A percentile compares a stretch with the other conserved stretches of the same genome.
Conservation (phyloP, 2,797 vertebrate species). For the Cynodonichthys magdalenae region DNA sequence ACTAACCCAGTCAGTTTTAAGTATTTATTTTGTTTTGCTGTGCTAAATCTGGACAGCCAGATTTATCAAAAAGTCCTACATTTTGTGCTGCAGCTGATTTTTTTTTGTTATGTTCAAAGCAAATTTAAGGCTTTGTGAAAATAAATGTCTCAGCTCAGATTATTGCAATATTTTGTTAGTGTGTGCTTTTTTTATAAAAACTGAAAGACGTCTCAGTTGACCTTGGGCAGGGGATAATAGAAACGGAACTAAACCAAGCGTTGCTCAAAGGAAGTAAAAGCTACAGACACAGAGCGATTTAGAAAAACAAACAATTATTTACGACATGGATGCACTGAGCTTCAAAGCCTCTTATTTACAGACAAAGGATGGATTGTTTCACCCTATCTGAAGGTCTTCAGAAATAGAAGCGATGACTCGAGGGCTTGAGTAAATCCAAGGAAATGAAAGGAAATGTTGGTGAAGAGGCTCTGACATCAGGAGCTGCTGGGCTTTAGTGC, state of each 20-base stretch:
- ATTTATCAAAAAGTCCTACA: too few relatives aligned
- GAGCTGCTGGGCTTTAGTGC: background rate
- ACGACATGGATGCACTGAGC: slow-evolving; percentile 36
- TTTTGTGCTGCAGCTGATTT: too few relatives aligned
- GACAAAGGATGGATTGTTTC: slow-evolving; percentile 24
- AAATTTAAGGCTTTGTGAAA: slow-evolving; percentile 5
- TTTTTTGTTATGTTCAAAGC: slow-evolving; percentile 23
- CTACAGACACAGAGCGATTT: slow-evolving; percentile 32
- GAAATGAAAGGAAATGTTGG: slow-evolving; percentile 34
- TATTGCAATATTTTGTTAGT: slow-evolving; percentile 24
- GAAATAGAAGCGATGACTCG: slow-evolving; percentile 45
- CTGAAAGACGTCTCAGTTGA: slow-evolving; percentile 17
- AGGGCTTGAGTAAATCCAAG: background rate
- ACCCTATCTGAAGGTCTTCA: slow-evolving; percentile 19
- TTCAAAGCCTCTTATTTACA: slow-evolving; percentile 61
- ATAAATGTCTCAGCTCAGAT: slow-evolving; percentile 18
- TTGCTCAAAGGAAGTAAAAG: slow-evolving; percentile 11
- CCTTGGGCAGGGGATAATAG: slow-evolving; percentile 30
- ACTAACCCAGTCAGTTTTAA: too few relatives aligned
- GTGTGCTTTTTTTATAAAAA: slow-evolving; percentile 49
- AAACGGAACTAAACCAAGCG: slow-evolving; percentile 20
- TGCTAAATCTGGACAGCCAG: too few relatives aligned
- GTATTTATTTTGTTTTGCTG: too few relatives aligned
- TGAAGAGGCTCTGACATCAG: slow-evolving; percentile 20
- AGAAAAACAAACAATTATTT: slow-evolving; percentile 57